Evolutionary conservation across 2,113 vertebrate species (phyloP).

Genomic region (Rattus rattus): DNA sequence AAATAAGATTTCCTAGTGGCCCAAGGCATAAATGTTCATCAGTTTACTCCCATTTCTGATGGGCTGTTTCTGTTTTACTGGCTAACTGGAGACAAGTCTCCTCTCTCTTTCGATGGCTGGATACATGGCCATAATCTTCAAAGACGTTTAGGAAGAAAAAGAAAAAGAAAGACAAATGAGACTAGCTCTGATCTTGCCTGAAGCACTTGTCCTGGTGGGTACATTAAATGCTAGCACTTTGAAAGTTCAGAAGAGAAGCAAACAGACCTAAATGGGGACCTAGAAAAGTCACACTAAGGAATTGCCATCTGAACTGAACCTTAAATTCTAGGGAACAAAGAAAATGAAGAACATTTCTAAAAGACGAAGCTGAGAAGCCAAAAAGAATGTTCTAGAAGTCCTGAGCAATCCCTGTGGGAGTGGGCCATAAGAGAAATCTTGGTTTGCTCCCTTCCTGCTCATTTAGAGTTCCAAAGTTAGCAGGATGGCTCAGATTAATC

Average conservation of each 20-base stretch:
- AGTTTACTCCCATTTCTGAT: not conserved
- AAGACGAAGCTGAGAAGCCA: constrained; percentile 18
- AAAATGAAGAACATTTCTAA: not conserved
- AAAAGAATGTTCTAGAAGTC: not conserved
- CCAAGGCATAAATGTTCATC: not conserved
- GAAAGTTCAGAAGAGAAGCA: constrained; percentile 12
- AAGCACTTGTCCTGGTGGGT: not conserved
- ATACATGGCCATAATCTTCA: not conserved
- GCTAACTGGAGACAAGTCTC: not conserved
- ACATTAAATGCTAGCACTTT: not conserved
- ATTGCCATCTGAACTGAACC: not conserved
- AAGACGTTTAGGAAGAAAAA: not conserved
- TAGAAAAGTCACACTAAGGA: not conserved
- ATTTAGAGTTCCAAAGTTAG: not conserved
- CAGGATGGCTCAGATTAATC: not conserved
- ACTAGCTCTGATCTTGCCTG: not conserved
- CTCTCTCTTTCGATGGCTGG: not conserved
- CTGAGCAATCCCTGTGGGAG: not conserved
- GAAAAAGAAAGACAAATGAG: not conserved
- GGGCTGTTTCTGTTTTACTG: not conserved
- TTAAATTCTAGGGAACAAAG: not conserved
- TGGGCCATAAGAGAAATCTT: not conserved
- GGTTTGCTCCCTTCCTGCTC: not conserved
- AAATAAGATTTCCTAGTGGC: not conserved
- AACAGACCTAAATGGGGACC: not conserved